These are phyloP conservation scores for Sciurus vulgaris DNA, from an alignment of 2,797 vertebrate species.

Conservation along the genomic window DNA sequence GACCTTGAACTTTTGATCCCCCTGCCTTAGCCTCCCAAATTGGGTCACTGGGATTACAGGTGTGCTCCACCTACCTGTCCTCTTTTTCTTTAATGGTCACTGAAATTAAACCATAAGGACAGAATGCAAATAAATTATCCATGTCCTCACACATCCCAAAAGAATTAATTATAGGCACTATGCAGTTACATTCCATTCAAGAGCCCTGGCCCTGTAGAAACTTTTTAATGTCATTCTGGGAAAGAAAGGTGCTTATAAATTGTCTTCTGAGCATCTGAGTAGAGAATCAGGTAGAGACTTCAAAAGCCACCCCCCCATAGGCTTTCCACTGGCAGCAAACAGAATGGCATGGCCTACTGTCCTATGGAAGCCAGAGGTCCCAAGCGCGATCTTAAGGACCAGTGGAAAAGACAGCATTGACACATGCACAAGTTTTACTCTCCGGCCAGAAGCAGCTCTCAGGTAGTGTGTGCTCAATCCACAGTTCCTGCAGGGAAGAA, in stretches of 20 bases:
- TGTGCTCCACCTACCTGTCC: no score
- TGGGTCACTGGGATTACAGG: no score
- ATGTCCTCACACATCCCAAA: background rate
- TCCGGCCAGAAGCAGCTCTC: background rate
- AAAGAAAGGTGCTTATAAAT: constrained; percentile 58
- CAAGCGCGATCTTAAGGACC: background rate
- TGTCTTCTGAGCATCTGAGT: constrained; percentile 61
- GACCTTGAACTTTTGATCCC: no score
- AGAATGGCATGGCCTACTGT: background rate
- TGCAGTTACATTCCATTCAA: constrained; percentile 44
- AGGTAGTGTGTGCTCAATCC: background rate
- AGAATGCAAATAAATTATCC: constrained; percentile 61
- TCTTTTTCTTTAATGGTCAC: constrained; percentile 49
- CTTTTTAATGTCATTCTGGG: constrained; percentile 13
- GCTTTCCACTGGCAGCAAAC: constrained; percentile 24
- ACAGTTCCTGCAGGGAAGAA: constrained; percentile 53
- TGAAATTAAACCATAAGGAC: constrained; percentile 62
- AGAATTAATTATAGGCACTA: constrained; percentile 41
- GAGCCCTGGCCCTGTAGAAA: background rate
- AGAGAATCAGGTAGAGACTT: constrained; percentile 52
- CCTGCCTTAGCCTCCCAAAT: no score
- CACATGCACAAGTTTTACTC: constrained; percentile 31
- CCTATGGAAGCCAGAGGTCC: background rate
- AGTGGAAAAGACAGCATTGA: background rate
- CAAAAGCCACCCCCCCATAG: constrained; percentile 19